A percentile compares a stretch with the other conserved stretches of the same genome.
Conservation (phyloP, 2,888 invertebrate species). For the Dermolepida albohirtum region DNA sequence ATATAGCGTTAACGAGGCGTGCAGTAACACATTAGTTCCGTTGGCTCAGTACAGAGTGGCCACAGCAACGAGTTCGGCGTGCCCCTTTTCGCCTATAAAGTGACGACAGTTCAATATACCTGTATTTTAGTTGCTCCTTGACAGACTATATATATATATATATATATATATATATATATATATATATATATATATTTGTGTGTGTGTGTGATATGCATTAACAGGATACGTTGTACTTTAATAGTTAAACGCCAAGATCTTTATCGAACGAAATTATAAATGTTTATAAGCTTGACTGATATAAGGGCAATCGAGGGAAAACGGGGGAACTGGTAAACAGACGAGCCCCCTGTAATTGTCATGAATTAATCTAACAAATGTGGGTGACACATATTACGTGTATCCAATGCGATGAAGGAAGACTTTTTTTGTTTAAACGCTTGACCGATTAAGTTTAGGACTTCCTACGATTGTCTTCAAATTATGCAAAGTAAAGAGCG, state of each 20-base stretch:
- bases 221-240: constrained; percentile 5
- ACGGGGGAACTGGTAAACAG: neutral
- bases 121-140: neutral
- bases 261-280: constrained; percentile 13
- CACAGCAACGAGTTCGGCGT: constrained; percentile 8
- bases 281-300: constrained; percentile 2
- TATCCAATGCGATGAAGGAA: too few species aligned
- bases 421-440: too few species aligned
- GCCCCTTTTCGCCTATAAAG: constrained; percentile 45
- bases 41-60: constrained; percentile 47
- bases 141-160: neutral
- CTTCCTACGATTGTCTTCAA: too few species aligned
- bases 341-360: neutral
- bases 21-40: constrained; percentile 61
- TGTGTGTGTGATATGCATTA: too few species aligned
- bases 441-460: too few species aligned
- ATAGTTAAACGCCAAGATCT: constrained; percentile 17
- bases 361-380: neutral
- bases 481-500: too few species aligned
- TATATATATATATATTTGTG: too few species aligned
- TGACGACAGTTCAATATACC: constrained; percentile 42
- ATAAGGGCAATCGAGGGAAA: too few species aligned
- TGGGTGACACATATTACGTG: too few species aligned
- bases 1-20: constrained; percentile 57
- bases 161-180: too few species aligned